These are phyloP conservation scores for Auanema freiburgensis DNA, from an alignment of 2,888 invertebrate species.

Conservation along the genomic window DNA sequence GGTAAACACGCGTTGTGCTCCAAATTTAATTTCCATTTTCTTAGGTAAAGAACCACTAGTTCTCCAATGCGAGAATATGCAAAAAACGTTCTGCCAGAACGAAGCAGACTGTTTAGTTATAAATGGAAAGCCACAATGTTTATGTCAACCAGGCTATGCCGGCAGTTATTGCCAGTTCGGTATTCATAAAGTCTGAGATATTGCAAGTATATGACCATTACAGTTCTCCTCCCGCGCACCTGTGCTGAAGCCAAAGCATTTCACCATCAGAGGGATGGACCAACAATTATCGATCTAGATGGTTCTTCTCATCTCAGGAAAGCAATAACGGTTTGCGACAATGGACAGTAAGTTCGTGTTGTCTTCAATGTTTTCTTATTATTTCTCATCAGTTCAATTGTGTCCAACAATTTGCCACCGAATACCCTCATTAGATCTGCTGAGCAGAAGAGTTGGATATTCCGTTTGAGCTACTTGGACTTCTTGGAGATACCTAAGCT, in stretches of 20 bases:
- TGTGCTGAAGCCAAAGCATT: conserved; percentile 53
- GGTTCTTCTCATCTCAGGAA: conserved; percentile 41
- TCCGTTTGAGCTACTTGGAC: conserved; percentile 41
- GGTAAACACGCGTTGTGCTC: background rate
- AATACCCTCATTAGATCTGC: conserved; percentile 34
- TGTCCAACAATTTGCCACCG: conserved; percentile 52
- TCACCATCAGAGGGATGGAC: conserved; percentile 43
- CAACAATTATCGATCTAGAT: conserved; percentile 56
- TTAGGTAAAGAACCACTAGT: background rate
- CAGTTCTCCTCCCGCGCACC: conserved; percentile 47
- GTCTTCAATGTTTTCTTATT: too few species aligned
- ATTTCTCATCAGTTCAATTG: conserved; percentile 27
- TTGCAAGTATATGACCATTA: too few species aligned
- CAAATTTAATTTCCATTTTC: conserved; percentile 10
- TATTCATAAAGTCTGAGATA: conserved; percentile 14
- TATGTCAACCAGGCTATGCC: conserved; percentile 46
- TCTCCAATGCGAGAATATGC: conserved; percentile 33
- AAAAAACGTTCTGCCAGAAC: conserved; percentile 43
- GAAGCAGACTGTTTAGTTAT: conserved; percentile 31
- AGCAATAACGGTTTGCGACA: conserved; percentile 40
- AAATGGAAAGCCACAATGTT: conserved; percentile 27
- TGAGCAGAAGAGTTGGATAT: conserved; percentile 31
- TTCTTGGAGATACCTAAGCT: conserved; percentile 40
- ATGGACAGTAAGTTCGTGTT: conserved; percentile 27
- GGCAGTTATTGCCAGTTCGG: conserved; percentile 57